Conservation (phyloP, 2,888 invertebrate genomes). For the Metallyticus violacea region DNA sequence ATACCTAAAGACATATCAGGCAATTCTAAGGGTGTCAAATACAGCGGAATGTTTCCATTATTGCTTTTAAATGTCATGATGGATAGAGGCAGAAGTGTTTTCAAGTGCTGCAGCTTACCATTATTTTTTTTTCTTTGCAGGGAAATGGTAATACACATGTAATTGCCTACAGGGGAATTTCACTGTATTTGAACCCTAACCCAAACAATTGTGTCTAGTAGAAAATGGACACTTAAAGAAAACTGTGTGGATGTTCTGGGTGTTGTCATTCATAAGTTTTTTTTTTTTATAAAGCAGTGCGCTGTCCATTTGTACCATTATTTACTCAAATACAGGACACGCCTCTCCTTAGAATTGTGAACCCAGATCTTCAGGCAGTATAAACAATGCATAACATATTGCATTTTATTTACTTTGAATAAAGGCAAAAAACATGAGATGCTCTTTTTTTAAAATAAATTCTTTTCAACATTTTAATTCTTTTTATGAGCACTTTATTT, state of each 20-base stretch:
- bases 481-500: not conserved
- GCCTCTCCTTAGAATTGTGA: not conserved
- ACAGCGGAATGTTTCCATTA: not conserved
- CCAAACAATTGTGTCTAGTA: not conserved
- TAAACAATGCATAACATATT: not conserved
- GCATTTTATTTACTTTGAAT: not conserved
- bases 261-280: not conserved
- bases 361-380: not conserved
- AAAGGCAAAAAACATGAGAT: not conserved
- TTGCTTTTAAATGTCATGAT: not conserved
- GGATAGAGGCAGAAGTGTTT: not conserved
- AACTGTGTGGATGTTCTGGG: not conserved
- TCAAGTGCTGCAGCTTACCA: not conserved
- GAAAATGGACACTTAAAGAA: not conserved
- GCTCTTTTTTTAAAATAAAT: not conserved
- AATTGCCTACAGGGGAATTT: not conserved
- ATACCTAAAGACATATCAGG: not conserved
- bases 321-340: not conserved
- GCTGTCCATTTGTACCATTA: not conserved
- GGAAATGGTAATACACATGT: not conserved
- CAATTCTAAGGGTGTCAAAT: not conserved
- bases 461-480: not conserved
- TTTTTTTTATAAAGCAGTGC: not conserved
- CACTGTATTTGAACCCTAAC: not conserved
- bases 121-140: not conserved